Percentiles rank a stretch among this genome's conserved stretches.
Evolutionary conservation across 2,113 vertebrate genomes (phyloP).

Genomic region (Sinosuthora webbiana): DNA sequence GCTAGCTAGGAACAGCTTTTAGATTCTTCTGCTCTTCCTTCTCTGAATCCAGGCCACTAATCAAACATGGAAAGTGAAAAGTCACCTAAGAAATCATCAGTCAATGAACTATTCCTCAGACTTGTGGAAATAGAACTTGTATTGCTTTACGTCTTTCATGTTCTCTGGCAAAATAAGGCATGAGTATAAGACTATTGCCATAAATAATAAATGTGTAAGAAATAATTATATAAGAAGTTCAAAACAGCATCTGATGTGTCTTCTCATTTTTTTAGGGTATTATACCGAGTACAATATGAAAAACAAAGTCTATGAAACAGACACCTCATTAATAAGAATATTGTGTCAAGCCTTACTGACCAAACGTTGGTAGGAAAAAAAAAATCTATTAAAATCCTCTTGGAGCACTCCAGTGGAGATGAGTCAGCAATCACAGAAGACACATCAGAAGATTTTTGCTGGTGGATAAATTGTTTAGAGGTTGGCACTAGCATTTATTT

Average conservation of each 20-base stretch:
- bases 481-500: background rate
- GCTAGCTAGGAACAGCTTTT: background rate
- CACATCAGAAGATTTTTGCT: background rate
- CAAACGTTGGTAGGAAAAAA: background rate
- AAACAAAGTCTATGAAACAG: constrained; percentile 25
- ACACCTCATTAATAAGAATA: background rate
- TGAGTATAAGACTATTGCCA: background rate
- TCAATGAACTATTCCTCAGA: constrained; percentile 49
- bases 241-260: background rate
- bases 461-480: background rate
- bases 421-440: background rate
- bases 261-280: constrained; percentile 19
- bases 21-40: background rate
- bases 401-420: background rate
- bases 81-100: constrained; percentile 9
- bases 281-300: constrained; percentile 5
- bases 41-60: background rate
- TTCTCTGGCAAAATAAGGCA: constrained; percentile 26
- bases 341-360: background rate
- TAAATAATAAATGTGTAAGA: background rate
- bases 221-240: constrained; percentile 19
- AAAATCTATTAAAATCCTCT: background rate
- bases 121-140: constrained; percentile 30
- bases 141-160: constrained; percentile 36
- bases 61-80: background rate